Evolutionary conservation across 2,888 invertebrate species (phyloP).

Genomic region (Eupithecia tripunctaria): DNA sequence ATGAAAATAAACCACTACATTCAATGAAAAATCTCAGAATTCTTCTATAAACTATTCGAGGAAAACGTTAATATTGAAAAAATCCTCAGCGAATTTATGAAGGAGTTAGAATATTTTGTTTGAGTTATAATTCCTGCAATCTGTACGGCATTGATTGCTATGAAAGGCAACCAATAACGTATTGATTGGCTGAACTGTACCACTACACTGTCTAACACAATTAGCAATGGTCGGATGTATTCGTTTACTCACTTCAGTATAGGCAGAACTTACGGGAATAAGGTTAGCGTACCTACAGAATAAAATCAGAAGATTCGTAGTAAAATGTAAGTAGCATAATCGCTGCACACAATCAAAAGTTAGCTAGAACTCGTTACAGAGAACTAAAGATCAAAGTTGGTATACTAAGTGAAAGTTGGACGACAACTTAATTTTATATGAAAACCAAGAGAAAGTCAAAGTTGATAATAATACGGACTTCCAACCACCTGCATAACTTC

Average conservation of each 20-base stretch:
- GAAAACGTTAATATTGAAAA: neutral
- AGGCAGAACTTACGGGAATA: neutral
- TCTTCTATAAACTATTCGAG: neutral
- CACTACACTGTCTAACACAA: neutral
- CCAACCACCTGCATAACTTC: neutral
- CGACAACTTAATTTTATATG: conserved; percentile 3
- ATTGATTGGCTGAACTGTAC: conserved; percentile 5
- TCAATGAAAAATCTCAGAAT: neutral
- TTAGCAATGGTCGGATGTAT: conserved; percentile 2
- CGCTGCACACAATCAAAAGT: neutral
- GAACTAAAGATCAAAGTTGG: conserved; percentile 8
- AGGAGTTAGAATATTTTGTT: neutral
- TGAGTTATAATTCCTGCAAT: neutral
- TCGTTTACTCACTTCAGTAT: neutral
- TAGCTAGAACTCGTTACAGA: neutral
- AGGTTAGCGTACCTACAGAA: neutral
- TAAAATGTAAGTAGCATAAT: neutral
- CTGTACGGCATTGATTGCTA: neutral
- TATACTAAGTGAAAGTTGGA: conserved; percentile 5
- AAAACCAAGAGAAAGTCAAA: neutral
- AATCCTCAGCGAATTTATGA: neutral
- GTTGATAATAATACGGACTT: conserved; percentile 2
- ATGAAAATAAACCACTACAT: neutral
- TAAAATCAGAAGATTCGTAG: neutral
- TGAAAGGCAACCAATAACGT: neutral